phyloP scores from a whole-genome alignment of 2,797 vertebrate species.

The Pelobates cultripes region DNA sequence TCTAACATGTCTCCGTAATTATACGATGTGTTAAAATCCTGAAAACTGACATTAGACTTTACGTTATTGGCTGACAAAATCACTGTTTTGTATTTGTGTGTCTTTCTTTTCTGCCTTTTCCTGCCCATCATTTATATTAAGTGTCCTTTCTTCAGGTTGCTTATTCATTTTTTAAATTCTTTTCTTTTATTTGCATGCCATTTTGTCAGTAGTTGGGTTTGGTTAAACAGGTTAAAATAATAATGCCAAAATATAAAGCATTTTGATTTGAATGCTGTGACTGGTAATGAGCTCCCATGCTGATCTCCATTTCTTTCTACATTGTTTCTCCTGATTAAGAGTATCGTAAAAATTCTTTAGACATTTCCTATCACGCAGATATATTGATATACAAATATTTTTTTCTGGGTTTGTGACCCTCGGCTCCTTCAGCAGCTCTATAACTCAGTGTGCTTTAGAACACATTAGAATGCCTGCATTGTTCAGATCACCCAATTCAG shows the following conservation, averaged over 20 bases:
- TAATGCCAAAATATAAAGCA: neutral
- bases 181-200: too few relatives aligned
- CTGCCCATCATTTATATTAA: neutral
- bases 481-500: neutral
- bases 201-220: neutral
- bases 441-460: conserved; percentile 2
- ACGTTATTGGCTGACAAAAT: conserved; percentile 5
- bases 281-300: neutral
- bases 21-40: conserved; percentile 14
- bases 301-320: conserved; percentile 9
- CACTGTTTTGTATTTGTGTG: too few relatives aligned
- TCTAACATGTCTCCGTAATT: conserved; percentile 27
- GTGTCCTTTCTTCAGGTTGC: neutral
- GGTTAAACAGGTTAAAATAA: neutral
- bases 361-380: conserved; percentile 10
- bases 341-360: conserved; percentile 10
- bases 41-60: conserved; percentile 12
- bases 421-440: conserved; percentile 3
- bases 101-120: neutral
- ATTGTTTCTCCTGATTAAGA: conserved; percentile 28
- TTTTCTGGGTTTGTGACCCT: conserved; percentile 19
- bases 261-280: neutral
- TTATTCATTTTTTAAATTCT: neutral
- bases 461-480: conserved; percentile 8
- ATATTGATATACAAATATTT: conserved; percentile 19